Evolutionary conservation across 2,888 invertebrate genomes (phyloP).

Genomic region (Rhopalosiphum nymphaeae): DNA sequence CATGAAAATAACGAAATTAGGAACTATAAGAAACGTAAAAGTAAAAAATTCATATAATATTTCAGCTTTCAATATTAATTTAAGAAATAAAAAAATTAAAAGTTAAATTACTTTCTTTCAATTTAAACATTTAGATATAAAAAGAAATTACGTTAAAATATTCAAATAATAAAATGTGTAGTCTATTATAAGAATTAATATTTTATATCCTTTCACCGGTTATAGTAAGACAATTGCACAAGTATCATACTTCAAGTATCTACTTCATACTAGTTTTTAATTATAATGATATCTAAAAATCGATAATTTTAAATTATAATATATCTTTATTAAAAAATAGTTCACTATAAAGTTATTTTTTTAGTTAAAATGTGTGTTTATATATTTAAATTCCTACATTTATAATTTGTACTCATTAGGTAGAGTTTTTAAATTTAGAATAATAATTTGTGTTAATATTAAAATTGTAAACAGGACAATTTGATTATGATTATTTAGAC

Average conservation of each 20-base stretch:
- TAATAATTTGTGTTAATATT: not conserved
- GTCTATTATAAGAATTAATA: not conserved
- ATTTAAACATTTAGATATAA: not conserved
- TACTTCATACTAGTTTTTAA: not conserved
- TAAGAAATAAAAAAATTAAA: not conserved
- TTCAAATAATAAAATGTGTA: not conserved
- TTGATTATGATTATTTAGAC: not conserved
- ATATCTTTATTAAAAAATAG: not conserved
- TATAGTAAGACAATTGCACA: not conserved
- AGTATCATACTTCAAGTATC: not conserved
- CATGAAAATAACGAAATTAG: not conserved
- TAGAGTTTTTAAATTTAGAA: not conserved
- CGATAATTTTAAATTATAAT: not conserved
- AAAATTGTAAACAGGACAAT: not conserved
- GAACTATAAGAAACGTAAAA: not conserved
- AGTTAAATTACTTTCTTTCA: not conserved
- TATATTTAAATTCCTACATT: not conserved
- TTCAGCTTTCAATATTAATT: not conserved
- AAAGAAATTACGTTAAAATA: not conserved
- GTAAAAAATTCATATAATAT: not conserved
- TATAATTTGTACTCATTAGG: not conserved
- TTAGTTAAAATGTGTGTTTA: not conserved
- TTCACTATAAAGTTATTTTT: not conserved
- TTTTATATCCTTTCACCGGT: constrained; percentile 10
- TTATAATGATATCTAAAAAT: not conserved